Percentiles rank a stretch among this genome's conserved stretches.
phyloP scores from a whole-genome alignment of 2,888 invertebrate species.

The Caenorhabditis sulstoni region DNA sequence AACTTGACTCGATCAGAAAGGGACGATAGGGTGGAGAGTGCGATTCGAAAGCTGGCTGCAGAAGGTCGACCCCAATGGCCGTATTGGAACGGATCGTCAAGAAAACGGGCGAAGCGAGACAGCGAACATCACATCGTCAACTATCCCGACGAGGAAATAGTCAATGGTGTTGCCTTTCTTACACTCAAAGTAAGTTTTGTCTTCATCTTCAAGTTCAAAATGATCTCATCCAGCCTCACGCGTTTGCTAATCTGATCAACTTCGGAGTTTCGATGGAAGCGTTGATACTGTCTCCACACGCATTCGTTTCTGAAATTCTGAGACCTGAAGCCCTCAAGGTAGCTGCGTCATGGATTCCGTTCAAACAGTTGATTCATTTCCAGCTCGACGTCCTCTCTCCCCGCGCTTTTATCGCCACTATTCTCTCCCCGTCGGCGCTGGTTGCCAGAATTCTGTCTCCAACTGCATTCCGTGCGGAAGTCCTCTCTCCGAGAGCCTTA shows the following conservation, averaged over 20 bases:
- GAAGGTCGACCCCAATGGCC: slow-evolving; percentile 62
- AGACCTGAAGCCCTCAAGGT: slow-evolving; percentile 70
- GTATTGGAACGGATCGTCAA: slow-evolving; percentile 35
- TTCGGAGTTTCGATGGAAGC: slow-evolving; percentile 70
- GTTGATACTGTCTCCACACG: slow-evolving; percentile 74
- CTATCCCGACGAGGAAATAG: slow-evolving; percentile 51
- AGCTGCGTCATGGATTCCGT: background rate
- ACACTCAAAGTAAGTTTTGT: slow-evolving; percentile 62
- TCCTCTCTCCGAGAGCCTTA: slow-evolving; percentile 74
- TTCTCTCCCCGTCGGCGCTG: slow-evolving; percentile 75
- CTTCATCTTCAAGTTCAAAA: too few species aligned
- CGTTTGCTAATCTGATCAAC: slow-evolving; percentile 71
- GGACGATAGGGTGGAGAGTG: slow-evolving; percentile 63
- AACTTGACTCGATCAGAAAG: slow-evolving; percentile 51
- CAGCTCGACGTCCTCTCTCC: slow-evolving; percentile 72
- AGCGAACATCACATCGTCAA: slow-evolving; percentile 27
- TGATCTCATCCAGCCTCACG: slow-evolving; percentile 61
- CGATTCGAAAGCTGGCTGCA: slow-evolving; percentile 66
- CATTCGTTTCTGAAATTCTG: slow-evolving; percentile 71
- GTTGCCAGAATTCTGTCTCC: slow-evolving; percentile 74
- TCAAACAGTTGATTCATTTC: background rate
- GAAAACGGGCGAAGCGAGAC: slow-evolving; percentile 36
- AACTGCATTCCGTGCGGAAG: slow-evolving; percentile 74
- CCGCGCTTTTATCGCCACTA: slow-evolving; percentile 77
- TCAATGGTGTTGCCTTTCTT: slow-evolving; percentile 61